Evolutionary conservation across 2,113 vertebrate genomes (phyloP).

Genomic region (Lonchura striata): DNA sequence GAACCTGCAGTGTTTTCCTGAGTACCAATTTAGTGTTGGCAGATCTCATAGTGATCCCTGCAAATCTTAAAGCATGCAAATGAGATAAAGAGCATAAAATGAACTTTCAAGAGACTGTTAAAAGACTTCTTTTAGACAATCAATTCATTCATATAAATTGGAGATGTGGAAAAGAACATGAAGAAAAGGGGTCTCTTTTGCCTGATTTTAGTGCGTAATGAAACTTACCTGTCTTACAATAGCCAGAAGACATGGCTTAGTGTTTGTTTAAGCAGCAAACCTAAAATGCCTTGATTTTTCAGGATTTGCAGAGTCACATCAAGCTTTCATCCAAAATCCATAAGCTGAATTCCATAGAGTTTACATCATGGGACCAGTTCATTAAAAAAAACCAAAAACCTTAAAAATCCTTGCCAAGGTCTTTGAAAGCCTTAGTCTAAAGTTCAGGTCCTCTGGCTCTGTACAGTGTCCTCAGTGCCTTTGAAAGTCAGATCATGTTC

Average conservation of each 20-base stretch:
- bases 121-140: background rate
- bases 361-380: background rate
- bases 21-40: background rate
- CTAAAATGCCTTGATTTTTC: background rate
- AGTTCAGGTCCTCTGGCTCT: background rate
- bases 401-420: background rate
- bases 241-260: background rate
- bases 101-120: background rate
- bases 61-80: background rate
- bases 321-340: background rate
- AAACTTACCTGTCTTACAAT: background rate
- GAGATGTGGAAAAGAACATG: background rate
- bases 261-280: background rate
- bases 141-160: background rate
- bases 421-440: background rate
- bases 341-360: background rate
- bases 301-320: background rate
- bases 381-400: background rate
- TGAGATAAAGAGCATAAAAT: background rate
- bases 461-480: background rate
- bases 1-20: background rate
- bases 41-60: background rate
- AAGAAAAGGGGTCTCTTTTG: background rate
- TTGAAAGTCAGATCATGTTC: background rate
- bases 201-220: background rate